A percentile compares a stretch with the other conserved stretches of the same genome.
Evolutionary conservation across 2,888 invertebrate species (phyloP).

Genomic region (Eupeodes latifasciatus): DNA sequence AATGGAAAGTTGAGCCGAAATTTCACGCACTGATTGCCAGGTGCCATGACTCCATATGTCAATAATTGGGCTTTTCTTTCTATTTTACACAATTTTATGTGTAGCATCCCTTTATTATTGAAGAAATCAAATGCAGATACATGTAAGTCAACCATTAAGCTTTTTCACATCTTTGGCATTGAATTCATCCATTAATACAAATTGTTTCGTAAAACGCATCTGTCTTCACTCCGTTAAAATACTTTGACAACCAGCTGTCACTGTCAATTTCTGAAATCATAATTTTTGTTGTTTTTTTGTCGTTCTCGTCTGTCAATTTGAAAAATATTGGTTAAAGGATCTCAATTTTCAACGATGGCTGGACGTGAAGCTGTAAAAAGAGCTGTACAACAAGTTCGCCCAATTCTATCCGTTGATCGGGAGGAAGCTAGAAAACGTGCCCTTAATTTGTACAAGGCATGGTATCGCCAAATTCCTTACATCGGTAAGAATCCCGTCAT

Average conservation of each 20-base stretch:
- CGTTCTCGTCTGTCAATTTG: background rate
- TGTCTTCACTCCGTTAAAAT: conserved; percentile 23
- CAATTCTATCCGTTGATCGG: conserved; percentile 91
- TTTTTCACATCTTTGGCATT: background rate
- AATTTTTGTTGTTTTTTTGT: conserved; percentile 48
- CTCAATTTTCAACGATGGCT: conserved; percentile 66
- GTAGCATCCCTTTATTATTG: too few species aligned
- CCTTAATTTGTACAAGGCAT: conserved; percentile 94
- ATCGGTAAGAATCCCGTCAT: conserved; percentile 87
- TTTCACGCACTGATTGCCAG: too few species aligned
- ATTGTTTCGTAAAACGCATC: background rate
- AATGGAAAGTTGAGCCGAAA: too few species aligned
- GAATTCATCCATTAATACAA: background rate
- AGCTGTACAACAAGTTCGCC: conserved; percentile 90
- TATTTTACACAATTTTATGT: too few species aligned
- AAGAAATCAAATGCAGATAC: too few species aligned
- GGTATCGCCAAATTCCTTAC: conserved; percentile 96
- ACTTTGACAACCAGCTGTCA: conserved; percentile 46
- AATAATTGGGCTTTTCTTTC: too few species aligned
- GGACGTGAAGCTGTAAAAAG: conserved; percentile 85
- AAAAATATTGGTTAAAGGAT: background rate
- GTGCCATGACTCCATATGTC: too few species aligned
- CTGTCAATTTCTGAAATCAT: conserved; percentile 38
- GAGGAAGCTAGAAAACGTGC: conserved; percentile 93
- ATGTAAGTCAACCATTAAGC: too few species aligned